Evolutionary conservation across 2,113 vertebrate genomes (phyloP), one percentile per base, ranked within the genome.

Genomic region (Meles meles): DNA sequence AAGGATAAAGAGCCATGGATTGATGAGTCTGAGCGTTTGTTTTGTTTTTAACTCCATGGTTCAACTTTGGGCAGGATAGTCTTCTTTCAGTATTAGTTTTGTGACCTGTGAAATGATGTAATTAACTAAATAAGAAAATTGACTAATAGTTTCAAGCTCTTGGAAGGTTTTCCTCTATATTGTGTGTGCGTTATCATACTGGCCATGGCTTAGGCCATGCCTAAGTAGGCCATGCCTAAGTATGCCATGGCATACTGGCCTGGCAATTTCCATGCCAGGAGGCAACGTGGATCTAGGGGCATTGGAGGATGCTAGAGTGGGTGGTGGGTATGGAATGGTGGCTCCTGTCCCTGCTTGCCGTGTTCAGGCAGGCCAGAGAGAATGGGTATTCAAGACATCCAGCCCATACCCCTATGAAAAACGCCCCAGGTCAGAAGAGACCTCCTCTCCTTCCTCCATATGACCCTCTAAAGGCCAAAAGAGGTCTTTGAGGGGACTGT

Each of bases 51-150:
- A 93, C 25, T 92, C 63, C 1, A 7, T 63, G 6, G 17, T 88
- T 92, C 44, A 86, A 65, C 37, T 39, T 93, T 89, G 85, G 37
- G 21, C 72, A 67, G 84, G 57, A 61, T 9, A 77, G 6, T 37
- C 49, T 34, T 34, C 49, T 34, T 65, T 80, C 39, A 63, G 2
- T 57, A 84, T 76, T 44, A 93, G 71, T 96, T 96, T 91, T 34
- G 69, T 86, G 49, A 82, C 29, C 93, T 88, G 18, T 4, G 69
- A 92, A 91, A 21, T 76, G 20, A 63, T 71, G 29, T 21, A 85
- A 11, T 89, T 94, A 82, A 92, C 44, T 79, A 57, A 82, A 18
- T 90, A 95, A 94, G 89, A 87, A 96, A 96, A 74, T 76, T 49
- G 65, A 29, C 57, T 44, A 52, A 57, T 57, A 82, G 67, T 17